Evolutionary conservation across 2,797 vertebrate species (phyloP).

Genomic region (Monodelphis domestica): DNA sequence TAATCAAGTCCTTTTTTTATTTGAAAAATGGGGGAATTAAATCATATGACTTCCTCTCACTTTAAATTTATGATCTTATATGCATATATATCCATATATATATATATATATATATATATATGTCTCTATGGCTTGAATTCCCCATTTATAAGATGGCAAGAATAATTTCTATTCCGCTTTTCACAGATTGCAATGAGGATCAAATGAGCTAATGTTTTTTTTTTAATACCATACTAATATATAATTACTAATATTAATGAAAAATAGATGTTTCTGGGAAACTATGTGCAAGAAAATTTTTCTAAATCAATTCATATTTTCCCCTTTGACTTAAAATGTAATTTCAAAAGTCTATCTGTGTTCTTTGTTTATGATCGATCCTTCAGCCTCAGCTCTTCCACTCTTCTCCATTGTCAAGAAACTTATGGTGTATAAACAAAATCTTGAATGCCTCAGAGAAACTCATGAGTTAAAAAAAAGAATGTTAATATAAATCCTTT

Average conservation of each 20-base stretch:
- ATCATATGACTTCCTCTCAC: neutral
- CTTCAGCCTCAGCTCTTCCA: neutral
- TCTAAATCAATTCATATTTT: fast-evolving
- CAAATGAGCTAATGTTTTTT: neutral
- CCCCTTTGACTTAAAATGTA: no score
- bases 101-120: neutral
- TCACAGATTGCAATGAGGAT: neutral
- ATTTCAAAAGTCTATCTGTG: fast-evolving
- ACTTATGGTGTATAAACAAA: neutral
- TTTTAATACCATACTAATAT: neutral
- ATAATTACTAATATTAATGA: neutral
- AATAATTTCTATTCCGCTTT: neutral
- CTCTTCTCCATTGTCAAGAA: neutral
- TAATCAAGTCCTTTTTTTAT: neutral
- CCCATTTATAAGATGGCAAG: neutral
- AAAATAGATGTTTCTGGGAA: neutral
- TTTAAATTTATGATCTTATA: neutral
- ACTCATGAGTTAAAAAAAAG: neutral
- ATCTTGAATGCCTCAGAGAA: neutral
- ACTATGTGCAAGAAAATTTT: fast-evolving
- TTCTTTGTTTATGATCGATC: neutral
- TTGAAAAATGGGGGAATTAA: neutral
- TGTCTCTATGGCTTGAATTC: neutral
- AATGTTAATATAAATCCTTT: neutral
- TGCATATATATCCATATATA: neutral